These are phyloP conservation scores for Diloba caeruleocephala DNA, from an alignment of 2,888 invertebrate genomes.

Conservation along the genomic window DNA sequence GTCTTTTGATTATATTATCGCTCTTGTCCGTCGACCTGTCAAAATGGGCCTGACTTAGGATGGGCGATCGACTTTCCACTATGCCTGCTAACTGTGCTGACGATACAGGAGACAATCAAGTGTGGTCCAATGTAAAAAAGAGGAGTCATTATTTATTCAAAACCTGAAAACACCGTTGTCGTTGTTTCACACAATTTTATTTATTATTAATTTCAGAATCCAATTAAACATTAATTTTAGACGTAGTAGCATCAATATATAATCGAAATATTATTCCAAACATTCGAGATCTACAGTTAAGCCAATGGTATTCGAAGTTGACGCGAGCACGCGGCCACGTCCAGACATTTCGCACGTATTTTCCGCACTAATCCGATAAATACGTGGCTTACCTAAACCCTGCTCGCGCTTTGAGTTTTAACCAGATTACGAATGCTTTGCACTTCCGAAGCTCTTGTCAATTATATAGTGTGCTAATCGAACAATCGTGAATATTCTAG, in stretches of 20 bases:
- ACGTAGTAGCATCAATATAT: constrained; percentile 5
- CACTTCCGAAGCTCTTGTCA: constrained; percentile 30
- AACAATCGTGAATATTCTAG: constrained; percentile 19
- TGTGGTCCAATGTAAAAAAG: no score
- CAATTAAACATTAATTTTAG: constrained; percentile 14
- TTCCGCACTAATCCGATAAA: constrained; percentile 56
- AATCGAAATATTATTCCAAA: constrained; percentile 12
- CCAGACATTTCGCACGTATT: constrained; percentile 27
- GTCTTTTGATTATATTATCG: no score
- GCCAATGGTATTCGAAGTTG: constrained; percentile 1
- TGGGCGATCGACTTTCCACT: no score
- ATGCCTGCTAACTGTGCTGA: no score
- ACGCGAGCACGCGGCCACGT: constrained; percentile 26
- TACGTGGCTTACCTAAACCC: constrained; percentile 57
- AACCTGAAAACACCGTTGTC: no score
- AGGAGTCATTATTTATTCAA: no score
- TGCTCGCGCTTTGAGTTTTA: constrained; percentile 57
- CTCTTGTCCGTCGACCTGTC: no score
- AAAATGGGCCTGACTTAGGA: no score
- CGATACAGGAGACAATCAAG: no score
- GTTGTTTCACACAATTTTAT: no score
- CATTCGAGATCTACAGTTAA: no score
- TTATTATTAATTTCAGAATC: no score
- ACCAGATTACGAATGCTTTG: constrained; percentile 61
- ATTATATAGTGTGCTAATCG: constrained; percentile 37